Evolutionary conservation across 2,113 vertebrate species (phyloP).

Genomic region (Oryzias curvinotus): DNA sequence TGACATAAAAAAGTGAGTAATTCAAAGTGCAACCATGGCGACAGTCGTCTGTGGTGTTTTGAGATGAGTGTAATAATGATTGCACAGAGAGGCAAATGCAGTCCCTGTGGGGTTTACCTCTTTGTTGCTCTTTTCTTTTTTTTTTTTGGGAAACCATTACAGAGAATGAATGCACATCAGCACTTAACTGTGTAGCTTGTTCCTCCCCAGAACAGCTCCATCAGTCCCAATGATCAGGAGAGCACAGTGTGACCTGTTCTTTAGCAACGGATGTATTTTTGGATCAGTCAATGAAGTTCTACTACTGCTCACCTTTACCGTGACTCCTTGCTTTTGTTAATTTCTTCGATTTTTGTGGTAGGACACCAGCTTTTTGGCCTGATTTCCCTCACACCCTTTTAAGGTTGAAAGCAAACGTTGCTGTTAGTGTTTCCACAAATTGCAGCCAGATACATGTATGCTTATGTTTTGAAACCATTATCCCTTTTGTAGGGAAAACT

Average conservation of each 20-base stretch:
- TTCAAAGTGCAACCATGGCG: conserved; percentile 54
- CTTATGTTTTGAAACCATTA: no score
- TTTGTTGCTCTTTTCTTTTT: conserved; percentile 33
- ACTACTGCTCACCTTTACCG: conserved; percentile 5
- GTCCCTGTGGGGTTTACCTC: conserved; percentile 48
- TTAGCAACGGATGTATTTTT: conserved; percentile 5
- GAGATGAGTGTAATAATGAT: conserved; percentile 51
- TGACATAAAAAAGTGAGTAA: conserved; percentile 9
- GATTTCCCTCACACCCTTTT: neutral
- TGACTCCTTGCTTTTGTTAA: neutral
- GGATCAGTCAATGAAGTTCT: conserved; percentile 7
- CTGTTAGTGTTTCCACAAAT: no score
- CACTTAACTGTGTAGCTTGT: conserved; percentile 7
- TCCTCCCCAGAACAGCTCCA: conserved; percentile 7
- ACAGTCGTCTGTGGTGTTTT: conserved; percentile 41
- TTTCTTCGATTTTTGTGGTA: conserved; percentile 1
- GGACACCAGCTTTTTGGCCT: neutral
- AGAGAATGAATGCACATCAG: conserved; percentile 18
- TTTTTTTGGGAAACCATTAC: conserved; percentile 44
- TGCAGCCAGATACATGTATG: no score
- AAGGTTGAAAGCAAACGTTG: no score
- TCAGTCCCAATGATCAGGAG: conserved; percentile 45
- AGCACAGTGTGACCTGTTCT: conserved; percentile 10
- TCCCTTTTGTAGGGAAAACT: no score
- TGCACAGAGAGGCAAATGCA: conserved; percentile 45